Evolutionary conservation across 2,797 vertebrate species (phyloP).

Genomic region (Liasis olivaceus): DNA sequence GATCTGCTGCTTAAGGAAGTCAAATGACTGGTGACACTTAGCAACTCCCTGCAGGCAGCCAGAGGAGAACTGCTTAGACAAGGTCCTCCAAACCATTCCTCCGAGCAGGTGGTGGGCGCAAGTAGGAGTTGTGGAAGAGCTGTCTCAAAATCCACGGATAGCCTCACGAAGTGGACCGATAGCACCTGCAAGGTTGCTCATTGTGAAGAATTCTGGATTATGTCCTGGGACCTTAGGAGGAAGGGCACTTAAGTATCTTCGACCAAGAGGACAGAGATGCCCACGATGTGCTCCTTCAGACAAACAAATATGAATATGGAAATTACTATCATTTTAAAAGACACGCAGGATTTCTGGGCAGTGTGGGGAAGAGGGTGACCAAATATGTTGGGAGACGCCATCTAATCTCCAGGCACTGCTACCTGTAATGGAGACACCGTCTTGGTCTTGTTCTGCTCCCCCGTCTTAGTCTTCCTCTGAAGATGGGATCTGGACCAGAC

Average conservation of each 20-base stretch:
- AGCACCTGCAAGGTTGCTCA: neutral
- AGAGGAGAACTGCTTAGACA: no score
- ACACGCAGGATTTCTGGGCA: neutral
- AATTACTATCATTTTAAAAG: neutral
- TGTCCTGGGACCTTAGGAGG: neutral
- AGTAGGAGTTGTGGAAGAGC: neutral
- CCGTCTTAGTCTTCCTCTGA: neutral
- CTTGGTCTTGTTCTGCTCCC: neutral
- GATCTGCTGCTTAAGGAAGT: neutral
- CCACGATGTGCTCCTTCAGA: neutral
- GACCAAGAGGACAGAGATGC: neutral
- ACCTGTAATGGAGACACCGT: neutral
- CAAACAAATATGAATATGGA: neutral
- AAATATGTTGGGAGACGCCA: neutral
- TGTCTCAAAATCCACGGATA: neutral
- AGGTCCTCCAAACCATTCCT: neutral
- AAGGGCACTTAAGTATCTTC: neutral
- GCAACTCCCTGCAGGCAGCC: neutral
- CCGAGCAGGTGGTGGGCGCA: neutral
- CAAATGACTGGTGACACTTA: no score
- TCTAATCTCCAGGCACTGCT: neutral
- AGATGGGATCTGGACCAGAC: neutral
- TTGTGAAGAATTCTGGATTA: neutral
- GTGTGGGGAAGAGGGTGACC: neutral
- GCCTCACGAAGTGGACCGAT: neutral